Conservation (phyloP, 2,797 vertebrate genomes). For the Neoniphon sammara region DNA sequence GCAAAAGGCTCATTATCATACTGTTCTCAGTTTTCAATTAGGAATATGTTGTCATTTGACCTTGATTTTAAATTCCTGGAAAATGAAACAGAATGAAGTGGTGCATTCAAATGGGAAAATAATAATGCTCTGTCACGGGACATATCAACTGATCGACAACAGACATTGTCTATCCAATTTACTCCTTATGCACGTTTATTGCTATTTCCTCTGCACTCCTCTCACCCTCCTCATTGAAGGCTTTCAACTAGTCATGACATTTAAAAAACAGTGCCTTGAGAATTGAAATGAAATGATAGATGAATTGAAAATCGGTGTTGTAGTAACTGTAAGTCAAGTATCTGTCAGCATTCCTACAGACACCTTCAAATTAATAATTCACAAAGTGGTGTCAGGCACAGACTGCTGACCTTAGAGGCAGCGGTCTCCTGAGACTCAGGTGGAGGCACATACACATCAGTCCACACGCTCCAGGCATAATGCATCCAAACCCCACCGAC, state of each 20-base stretch:
- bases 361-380: constrained; percentile 61
- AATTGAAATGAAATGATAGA: not conserved
- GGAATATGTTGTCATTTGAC: constrained; percentile 55
- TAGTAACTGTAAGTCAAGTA: constrained; percentile 19
- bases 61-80: constrained; percentile 46
- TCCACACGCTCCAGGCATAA: constrained; percentile 3
- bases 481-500: not conserved
- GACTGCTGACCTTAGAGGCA: constrained; percentile 42
- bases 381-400: constrained; percentile 42
- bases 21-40: constrained; percentile 40
- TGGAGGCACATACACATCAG: not conserved
- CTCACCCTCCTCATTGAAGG: not conserved
- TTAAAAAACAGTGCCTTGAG: not conserved
- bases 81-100: constrained; percentile 16
- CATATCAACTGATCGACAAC: constrained; percentile 45
- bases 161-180: not conserved
- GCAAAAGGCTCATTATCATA: constrained; percentile 55
- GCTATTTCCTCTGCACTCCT: constrained; percentile 25
- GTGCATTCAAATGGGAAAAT: constrained; percentile 49
- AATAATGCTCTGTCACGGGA: constrained; percentile 51
- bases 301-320: constrained; percentile 7
- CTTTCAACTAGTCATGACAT: not conserved
- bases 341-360: constrained; percentile 32
- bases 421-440: constrained; percentile 28
- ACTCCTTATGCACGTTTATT: constrained; percentile 35